Evolutionary conservation across 2,888 invertebrate species (phyloP).

Genomic region (Drosophila anomelani): DNA sequence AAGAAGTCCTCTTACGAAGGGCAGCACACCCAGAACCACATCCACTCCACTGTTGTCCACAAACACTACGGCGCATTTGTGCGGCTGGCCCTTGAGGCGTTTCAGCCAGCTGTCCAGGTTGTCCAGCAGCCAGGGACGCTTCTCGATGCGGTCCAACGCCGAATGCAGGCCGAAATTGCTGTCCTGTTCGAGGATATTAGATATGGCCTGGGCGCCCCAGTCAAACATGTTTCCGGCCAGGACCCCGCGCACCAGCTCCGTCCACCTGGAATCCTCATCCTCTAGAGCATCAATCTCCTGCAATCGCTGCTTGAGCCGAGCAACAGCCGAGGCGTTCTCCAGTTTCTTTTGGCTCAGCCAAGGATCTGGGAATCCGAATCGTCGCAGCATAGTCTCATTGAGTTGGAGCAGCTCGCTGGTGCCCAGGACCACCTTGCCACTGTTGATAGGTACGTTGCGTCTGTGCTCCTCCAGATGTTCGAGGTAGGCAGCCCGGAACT

Average conservation of each 20-base stretch:
- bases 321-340: slow-evolving; percentile 93
- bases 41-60: slow-evolving; percentile 98
- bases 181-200: slow-evolving; percentile 91
- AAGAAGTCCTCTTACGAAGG: slow-evolving; percentile 94
- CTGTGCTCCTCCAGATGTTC: slow-evolving; percentile 87
- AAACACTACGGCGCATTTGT: slow-evolving; percentile 96
- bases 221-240: slow-evolving; percentile 95
- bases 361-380: slow-evolving; percentile 96
- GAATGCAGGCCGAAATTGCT: slow-evolving; percentile 91
- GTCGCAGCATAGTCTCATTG: slow-evolving; percentile 95
- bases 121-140: slow-evolving; percentile 96
- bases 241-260: slow-evolving; percentile 88
- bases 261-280: slow-evolving; percentile 87
- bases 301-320: slow-evolving; percentile 88
- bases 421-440: slow-evolving; percentile 88
- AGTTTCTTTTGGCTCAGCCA: slow-evolving; percentile 93
- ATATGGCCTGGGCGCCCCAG: slow-evolving; percentile 97
- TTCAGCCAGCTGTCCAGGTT: slow-evolving; percentile 93
- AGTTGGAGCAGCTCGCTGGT: slow-evolving; percentile 95
- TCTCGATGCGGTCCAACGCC: slow-evolving; percentile 93
- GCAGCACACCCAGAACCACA: slow-evolving; percentile 95
- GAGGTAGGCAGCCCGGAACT: slow-evolving; percentile 93
- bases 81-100: slow-evolving; percentile 88
- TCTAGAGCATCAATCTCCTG: slow-evolving; percentile 89
- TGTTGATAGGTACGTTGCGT: slow-evolving; percentile 82